Percentiles rank a stretch among this genome's conserved stretches.
phyloP scores from a whole-genome alignment of 2,113 vertebrate species.

The Oncorhynchus kisutch region DNA sequence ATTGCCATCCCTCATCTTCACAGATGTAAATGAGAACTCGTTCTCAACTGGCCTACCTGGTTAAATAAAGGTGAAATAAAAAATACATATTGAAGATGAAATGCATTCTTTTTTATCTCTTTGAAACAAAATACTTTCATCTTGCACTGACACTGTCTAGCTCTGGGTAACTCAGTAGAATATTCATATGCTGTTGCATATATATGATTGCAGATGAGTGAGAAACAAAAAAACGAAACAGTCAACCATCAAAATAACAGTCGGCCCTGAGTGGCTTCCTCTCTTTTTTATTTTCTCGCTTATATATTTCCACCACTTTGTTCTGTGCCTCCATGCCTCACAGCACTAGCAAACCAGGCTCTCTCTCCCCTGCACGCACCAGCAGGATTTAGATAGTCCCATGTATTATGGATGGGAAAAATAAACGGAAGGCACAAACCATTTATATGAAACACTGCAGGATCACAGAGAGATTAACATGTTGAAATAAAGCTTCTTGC shows the following conservation, averaged over 20 bases:
- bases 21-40: no score
- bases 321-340: conserved; percentile 62
- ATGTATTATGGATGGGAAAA: conserved; percentile 72
- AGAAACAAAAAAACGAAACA: conserved; percentile 19
- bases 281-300: conserved; percentile 42
- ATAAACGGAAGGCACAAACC: conserved; percentile 64
- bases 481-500: conserved; percentile 61
- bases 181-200: conserved; percentile 54
- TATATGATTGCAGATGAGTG: conserved; percentile 50
- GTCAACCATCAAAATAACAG: conserved; percentile 49
- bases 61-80: no score
- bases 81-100: neutral
- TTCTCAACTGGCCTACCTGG: no score
- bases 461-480: conserved; percentile 67
- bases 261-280: conserved; percentile 37
- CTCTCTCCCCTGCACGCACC: conserved; percentile 57
- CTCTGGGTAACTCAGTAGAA: conserved; percentile 53
- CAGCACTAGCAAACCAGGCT: conserved; percentile 57
- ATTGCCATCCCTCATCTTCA: no score
- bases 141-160: conserved; percentile 54
- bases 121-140: conserved; percentile 65
- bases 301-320: conserved; percentile 68
- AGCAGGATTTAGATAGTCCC: conserved; percentile 67
- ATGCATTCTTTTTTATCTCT: conserved; percentile 47
- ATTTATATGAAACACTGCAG: conserved; percentile 69